phyloP scores from a whole-genome alignment of 2,888 invertebrate genomes.

The Cremastinae sp. region DNA sequence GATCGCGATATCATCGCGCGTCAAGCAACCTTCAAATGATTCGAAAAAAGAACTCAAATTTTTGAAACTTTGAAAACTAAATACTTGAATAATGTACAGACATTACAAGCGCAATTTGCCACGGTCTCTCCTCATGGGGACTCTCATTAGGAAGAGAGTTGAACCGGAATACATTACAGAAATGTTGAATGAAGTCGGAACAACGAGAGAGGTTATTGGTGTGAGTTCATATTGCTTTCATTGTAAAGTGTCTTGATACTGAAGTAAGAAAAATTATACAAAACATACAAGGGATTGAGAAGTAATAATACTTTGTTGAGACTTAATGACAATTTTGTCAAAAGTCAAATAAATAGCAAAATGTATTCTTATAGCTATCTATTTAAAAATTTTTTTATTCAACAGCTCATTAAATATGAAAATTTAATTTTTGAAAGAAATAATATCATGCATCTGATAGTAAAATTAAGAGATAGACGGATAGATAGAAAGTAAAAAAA shows the following conservation, averaged over 20 bases:
- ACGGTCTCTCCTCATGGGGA: constrained; percentile 51
- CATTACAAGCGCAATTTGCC: constrained; percentile 47
- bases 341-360: neutral
- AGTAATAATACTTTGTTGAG: no score
- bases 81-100: constrained; percentile 26
- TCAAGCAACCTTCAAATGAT: constrained; percentile 22
- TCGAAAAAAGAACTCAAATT: neutral
- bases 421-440: no score
- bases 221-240: constrained; percentile 54
- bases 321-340: no score
- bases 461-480: no score
- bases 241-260: no score
- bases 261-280: no score
- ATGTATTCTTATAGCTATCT: no score
- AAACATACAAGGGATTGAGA: no score
- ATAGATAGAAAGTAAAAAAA: no score
- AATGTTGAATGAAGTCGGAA: constrained; percentile 66
- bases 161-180: constrained; percentile 64
- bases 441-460: no score
- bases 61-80: neutral
- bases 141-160: constrained; percentile 50
- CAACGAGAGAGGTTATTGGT: constrained; percentile 65
- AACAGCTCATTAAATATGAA: no score
- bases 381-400: no score
- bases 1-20: constrained; percentile 12